Base-by-base conservation (phyloP, 2,888 invertebrate species). In the Malthinus flaveolus region DNA sequence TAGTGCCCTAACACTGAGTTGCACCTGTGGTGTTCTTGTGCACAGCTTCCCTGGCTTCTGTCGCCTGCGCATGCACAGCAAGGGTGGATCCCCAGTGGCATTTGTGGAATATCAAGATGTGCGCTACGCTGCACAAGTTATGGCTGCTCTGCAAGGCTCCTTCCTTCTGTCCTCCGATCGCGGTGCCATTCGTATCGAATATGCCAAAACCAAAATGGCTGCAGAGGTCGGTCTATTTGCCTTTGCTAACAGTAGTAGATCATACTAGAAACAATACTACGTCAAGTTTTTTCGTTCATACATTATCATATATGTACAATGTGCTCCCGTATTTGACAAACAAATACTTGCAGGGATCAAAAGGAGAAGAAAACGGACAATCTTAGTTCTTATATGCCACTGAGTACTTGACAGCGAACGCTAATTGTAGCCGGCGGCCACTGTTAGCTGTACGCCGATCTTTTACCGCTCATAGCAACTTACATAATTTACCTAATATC, bases 141-240 rank as follows among this genome's bases (percentile, higher is more conserved):
- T 97, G 90, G 88, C 89, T 77, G 87, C 92, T 76, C 89, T 98
- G 75, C 97, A 98, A 83, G 97, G 97, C 80, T 93, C 94, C 80
- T 90, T 93, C 82, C 89, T 97, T 76, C 89, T 95, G 80, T 95
- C 95, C 81, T 96, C 96, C 70, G 94, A 94, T 78, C 92, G 97
- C 80, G 96, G 96, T 73, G 95, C 96, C 78, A 95, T 98, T 81
- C 91, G 97, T 81, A 96, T 98, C 82, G 97, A 98, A 86, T 98
- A 92, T 86, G 97, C 97, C 81, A 94, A 95, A 85, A 95, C 93
- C 83, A 97, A 97, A 88, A 96, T 97, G 96, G 93, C 95, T 78
- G 92, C 91, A 83, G 83, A 84, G 79, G 85, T 83, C 81, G 81
- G 82, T 81, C 78, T 75, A 59, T 46, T 61, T 58, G 61, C 61